Evolutionary conservation across 2,113 vertebrate genomes (phyloP).

Genomic region (Phalacrocorax pelagicus): DNA sequence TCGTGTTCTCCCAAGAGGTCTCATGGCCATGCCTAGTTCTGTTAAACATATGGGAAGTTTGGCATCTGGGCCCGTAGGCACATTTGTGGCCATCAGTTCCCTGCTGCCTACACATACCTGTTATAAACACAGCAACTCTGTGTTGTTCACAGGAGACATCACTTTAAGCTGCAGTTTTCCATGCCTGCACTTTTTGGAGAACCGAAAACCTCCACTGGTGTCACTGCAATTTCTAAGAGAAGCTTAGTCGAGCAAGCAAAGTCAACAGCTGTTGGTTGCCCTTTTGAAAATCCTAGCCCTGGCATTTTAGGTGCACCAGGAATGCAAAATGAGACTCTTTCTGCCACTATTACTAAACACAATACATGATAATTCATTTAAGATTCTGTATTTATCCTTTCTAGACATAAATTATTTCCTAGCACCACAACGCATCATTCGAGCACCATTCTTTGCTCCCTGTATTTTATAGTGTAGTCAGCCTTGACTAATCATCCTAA

Average conservation of each 20-base stretch:
- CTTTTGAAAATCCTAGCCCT: background rate
- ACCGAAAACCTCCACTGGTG: background rate
- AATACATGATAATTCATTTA: background rate
- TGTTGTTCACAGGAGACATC: background rate
- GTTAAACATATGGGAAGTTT: background rate
- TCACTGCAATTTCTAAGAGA: background rate
- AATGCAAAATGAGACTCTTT: background rate
- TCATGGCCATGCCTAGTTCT: background rate
- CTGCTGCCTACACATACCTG: background rate
- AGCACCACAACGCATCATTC: background rate
- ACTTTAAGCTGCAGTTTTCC: background rate
- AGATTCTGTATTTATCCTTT: background rate
- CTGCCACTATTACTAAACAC: background rate
- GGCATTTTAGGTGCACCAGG: background rate
- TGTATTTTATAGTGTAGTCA: background rate
- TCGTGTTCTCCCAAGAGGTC: background rate
- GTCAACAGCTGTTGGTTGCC: background rate
- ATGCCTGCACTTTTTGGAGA: background rate
- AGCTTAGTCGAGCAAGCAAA: background rate
- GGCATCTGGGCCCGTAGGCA: background rate
- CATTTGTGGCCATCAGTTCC: background rate
- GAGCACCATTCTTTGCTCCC: background rate
- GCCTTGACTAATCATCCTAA: background rate
- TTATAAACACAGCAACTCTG: background rate
- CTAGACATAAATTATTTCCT: slow-evolving; percentile 6